phyloP scores from a whole-genome alignment of 2,888 invertebrate genomes.

The Xestia rhomboidea region DNA sequence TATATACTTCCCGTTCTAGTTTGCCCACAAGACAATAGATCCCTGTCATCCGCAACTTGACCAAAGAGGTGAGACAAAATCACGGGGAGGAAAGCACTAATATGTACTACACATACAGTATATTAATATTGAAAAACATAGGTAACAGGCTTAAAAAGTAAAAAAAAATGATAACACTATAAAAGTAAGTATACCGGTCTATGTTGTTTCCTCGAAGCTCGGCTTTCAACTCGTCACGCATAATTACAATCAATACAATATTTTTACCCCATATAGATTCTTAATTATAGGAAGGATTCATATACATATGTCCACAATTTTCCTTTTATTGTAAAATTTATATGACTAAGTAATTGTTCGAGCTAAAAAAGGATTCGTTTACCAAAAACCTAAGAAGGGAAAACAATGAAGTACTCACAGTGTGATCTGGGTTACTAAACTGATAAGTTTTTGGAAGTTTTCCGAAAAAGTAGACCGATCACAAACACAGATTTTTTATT shows the following conservation, averaged over 20 bases:
- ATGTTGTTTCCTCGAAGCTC: background rate
- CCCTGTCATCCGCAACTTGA: background rate
- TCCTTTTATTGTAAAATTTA: slow-evolving; percentile 12
- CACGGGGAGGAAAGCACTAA: background rate
- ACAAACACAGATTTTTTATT: too few species aligned
- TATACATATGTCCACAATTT: background rate
- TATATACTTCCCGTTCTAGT: too few species aligned
- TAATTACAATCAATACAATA: slow-evolving; percentile 8
- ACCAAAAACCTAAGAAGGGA: background rate
- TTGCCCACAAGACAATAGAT: too few species aligned
- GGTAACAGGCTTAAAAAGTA: too few species aligned
- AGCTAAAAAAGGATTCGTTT: background rate
- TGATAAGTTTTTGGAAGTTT: too few species aligned
- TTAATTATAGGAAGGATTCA: slow-evolving; percentile 12
- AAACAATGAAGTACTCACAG: background rate
- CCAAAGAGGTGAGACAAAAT: background rate
- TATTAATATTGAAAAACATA: too few species aligned
- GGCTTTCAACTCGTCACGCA: background rate
- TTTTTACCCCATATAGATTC: background rate
- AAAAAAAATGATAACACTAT: background rate
- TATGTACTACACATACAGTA: too few species aligned
- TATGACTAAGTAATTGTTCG: background rate
- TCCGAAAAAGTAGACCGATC: too few species aligned
- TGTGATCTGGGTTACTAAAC: background rate
- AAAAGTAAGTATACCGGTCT: background rate